These are phyloP conservation scores for Dorcus parallelipipedus DNA, from an alignment of 2,888 invertebrate species.

Conservation along the genomic window DNA sequence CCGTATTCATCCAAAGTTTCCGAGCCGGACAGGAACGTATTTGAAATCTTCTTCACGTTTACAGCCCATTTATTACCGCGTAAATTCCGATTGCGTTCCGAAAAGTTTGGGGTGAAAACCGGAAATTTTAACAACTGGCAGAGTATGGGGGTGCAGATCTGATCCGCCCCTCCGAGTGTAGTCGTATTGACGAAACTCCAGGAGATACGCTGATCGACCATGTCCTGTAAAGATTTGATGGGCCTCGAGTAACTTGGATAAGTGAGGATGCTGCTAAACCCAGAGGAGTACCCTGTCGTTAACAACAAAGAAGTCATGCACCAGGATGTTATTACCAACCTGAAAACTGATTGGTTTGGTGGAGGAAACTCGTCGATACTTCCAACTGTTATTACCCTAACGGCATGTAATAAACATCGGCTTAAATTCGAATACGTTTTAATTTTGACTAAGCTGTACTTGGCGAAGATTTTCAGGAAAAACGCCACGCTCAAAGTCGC, in stretches of 20 bases:
- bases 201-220: conserved; percentile 17
- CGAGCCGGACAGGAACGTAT: conserved; percentile 19
- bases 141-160: neutral
- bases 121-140: neutral
- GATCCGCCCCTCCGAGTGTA: neutral
- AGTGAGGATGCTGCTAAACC: conserved; percentile 23
- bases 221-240: conserved; percentile 21
- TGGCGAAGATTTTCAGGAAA: conserved; percentile 4
- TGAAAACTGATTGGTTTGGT: conserved; percentile 8
- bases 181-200: neutral
- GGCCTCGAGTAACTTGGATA: conserved; percentile 12
- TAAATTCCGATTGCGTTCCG: neutral
- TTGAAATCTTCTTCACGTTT: conserved; percentile 19
- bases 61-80: conserved; percentile 16
- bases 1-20: conserved; percentile 24
- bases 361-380: conserved; percentile 5
- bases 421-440: conserved; percentile 6
- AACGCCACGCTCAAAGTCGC: neutral
- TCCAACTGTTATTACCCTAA: conserved; percentile 8
- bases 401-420: conserved; percentile 1
- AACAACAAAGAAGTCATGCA: conserved; percentile 16
- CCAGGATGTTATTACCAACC: conserved; percentile 16
- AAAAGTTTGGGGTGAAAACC: neutral
- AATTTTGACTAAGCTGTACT: neutral
- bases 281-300: conserved; percentile 22